phyloP scores from a whole-genome alignment of 2,113 vertebrate species.

The Cephalopterus ornatus region DNA sequence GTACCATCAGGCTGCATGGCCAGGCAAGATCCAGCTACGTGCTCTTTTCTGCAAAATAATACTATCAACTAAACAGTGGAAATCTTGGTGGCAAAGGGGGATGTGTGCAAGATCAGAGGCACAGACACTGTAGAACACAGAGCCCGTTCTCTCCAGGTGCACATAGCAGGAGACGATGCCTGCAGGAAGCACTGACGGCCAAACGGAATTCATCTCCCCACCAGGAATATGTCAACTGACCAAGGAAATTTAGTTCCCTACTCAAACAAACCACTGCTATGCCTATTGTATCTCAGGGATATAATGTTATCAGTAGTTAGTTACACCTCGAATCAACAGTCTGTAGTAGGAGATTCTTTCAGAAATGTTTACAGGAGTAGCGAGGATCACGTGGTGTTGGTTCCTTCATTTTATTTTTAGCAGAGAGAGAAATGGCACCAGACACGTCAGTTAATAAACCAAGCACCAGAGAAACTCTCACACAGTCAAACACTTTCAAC shows the following conservation, averaged over 20 bases:
- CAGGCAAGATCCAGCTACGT: rapidly evolving
- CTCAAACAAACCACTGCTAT: not conserved
- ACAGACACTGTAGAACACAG: not conserved
- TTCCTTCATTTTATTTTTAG: conserved; percentile 43
- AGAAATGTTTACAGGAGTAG: conserved; percentile 6
- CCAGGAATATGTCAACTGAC: conserved; percentile 24
- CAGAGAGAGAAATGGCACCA: not conserved
- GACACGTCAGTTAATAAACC: not conserved
- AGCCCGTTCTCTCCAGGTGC: not conserved
- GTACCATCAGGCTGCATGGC: not conserved
- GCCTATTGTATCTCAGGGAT: not conserved
- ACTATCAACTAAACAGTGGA: not conserved
- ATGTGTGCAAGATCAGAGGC: not conserved
- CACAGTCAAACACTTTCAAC: not conserved
- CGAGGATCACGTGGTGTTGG: not conserved
- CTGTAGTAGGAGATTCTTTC: not conserved
- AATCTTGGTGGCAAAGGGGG: not conserved
- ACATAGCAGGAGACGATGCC: rapidly evolving
- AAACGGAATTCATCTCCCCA: not conserved
- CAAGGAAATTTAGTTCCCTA: conserved; percentile 13
- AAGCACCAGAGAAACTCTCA: not conserved
- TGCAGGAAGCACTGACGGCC: not conserved
- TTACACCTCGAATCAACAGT: conserved; percentile 14
- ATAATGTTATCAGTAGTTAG: not conserved
- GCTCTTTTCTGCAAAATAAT: not conserved